A percentile compares a stretch with the other conserved stretches of the same genome.
Evolutionary conservation across 2,797 vertebrate species (phyloP).

Genomic region (Syngnathus rostellatus): DNA sequence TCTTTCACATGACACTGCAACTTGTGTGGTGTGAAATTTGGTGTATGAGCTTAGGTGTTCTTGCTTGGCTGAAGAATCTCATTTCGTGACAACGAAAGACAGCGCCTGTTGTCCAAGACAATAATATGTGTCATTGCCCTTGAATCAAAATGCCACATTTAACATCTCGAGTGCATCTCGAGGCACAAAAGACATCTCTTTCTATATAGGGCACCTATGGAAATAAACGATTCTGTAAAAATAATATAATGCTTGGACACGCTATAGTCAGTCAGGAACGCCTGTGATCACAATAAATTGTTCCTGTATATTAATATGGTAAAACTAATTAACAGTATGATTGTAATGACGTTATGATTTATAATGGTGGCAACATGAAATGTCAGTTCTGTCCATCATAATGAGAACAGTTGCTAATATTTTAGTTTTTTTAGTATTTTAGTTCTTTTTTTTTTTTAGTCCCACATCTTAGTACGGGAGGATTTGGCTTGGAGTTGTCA

Average conservation of each 20-base stretch:
- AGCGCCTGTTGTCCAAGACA: slow-evolving; percentile 30
- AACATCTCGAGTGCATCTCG: slow-evolving; percentile 15
- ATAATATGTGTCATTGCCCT: slow-evolving; percentile 25
- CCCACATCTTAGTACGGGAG: background rate
- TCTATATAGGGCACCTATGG: background rate
- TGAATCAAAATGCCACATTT: slow-evolving; percentile 14
- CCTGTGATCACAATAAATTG: background rate
- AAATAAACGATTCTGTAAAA: background rate
- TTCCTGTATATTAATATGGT: background rate
- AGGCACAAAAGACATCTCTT: background rate
- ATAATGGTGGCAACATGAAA: background rate
- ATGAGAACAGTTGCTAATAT: background rate
- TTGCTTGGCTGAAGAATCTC: slow-evolving; percentile 44
- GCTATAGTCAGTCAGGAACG: background rate
- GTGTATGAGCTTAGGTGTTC: slow-evolving; percentile 1
- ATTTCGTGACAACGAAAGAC: slow-evolving; percentile 39
- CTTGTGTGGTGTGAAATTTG: background rate
- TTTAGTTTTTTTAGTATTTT: background rate
- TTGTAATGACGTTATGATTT: background rate
- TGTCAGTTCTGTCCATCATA: background rate
- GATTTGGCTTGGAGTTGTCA: background rate
- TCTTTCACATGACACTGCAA: background rate
- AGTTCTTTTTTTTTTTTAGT: background rate
- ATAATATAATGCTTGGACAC: background rate
- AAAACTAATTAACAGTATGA: background rate